A percentile compares a stretch with the other conserved stretches of the same genome.
These are phyloP conservation scores for Bombus cullumanus DNA, from an alignment of 1,140 invertebrate genomes.

Conservation along the genomic window DNA sequence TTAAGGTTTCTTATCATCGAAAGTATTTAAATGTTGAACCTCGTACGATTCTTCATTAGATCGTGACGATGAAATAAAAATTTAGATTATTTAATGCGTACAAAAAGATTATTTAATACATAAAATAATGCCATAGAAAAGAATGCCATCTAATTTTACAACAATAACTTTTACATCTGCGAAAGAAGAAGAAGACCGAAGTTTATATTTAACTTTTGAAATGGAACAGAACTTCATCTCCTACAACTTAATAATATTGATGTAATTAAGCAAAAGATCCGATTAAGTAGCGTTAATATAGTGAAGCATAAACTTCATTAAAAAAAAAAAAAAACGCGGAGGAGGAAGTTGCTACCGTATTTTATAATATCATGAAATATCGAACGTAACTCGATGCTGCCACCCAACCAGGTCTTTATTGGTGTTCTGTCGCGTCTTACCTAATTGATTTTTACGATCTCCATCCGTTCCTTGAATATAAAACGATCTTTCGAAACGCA, in stretches of 20 bases:
- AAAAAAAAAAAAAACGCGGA: not conserved
- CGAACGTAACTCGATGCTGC: not conserved
- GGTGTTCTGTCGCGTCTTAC: not conserved
- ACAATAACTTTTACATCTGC: too few species aligned
- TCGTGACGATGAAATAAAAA: too few species aligned
- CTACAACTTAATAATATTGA: not conserved
- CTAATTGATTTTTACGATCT: slow-evolving; percentile 12
- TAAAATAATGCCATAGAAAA: too few species aligned
- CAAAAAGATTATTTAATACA: too few species aligned
- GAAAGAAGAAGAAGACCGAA: too few species aligned
- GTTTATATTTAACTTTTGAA: too few species aligned
- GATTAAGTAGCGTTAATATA: not conserved
- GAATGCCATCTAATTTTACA: too few species aligned
- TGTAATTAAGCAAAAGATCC: not conserved
- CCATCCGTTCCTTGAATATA: not conserved
- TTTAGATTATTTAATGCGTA: too few species aligned
- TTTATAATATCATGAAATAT: not conserved
- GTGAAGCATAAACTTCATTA: not conserved
- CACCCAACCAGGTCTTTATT: not conserved
- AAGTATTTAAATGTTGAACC: too few species aligned
- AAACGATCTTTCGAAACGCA: slow-evolving; percentile 39
- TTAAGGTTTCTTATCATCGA: too few species aligned
- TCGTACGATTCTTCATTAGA: too few species aligned
- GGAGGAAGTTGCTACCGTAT: not conserved
- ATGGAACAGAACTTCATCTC: not conserved